Evolutionary conservation across 2,797 vertebrate species (phyloP).

Genomic region (Argyrosomus regius): DNA sequence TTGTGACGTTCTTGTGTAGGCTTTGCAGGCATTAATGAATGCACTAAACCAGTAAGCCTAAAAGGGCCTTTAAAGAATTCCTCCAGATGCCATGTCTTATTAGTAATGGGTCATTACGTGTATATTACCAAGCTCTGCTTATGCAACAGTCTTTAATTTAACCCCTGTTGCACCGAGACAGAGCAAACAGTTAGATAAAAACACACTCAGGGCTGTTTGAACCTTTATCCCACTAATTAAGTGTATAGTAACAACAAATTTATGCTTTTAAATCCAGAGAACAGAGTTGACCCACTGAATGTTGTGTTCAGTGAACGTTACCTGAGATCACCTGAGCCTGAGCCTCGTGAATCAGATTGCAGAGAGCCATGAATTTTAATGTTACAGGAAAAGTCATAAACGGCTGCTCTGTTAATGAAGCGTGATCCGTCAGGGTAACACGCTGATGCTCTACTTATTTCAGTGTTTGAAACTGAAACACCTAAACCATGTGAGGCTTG

Average conservation of each 20-base stretch:
- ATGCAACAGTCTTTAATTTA: constrained; percentile 31
- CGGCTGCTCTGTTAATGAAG: constrained; percentile 37
- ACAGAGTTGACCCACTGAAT: constrained; percentile 19
- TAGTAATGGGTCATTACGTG: constrained; percentile 35
- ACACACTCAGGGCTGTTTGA: neutral
- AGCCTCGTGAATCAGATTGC: constrained; percentile 12
- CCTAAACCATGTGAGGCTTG: constrained; percentile 8
- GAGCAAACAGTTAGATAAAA: neutral
- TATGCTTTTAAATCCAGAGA: neutral
- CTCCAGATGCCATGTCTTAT: constrained; percentile 30
- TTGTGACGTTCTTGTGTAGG: neutral
- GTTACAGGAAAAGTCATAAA: constrained; percentile 28
- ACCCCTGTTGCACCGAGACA: constrained; percentile 1
- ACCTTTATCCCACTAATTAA: constrained; percentile 22
- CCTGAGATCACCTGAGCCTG: constrained; percentile 38
- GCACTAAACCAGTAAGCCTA: constrained; percentile 15
- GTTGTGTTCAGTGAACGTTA: neutral
- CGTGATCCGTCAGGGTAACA: constrained; percentile 11
- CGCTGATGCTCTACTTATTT: constrained; percentile 45
- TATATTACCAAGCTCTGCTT: constrained; percentile 24
- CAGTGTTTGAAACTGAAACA: constrained; percentile 33
- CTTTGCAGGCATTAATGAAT: constrained; percentile 18
- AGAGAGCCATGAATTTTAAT: constrained; percentile 54
- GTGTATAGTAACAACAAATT: neutral
- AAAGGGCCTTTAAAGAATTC: constrained; percentile 30